Evolutionary conservation across 2,888 invertebrate species (phyloP).

Genomic region (Ametastegia equiseti): DNA sequence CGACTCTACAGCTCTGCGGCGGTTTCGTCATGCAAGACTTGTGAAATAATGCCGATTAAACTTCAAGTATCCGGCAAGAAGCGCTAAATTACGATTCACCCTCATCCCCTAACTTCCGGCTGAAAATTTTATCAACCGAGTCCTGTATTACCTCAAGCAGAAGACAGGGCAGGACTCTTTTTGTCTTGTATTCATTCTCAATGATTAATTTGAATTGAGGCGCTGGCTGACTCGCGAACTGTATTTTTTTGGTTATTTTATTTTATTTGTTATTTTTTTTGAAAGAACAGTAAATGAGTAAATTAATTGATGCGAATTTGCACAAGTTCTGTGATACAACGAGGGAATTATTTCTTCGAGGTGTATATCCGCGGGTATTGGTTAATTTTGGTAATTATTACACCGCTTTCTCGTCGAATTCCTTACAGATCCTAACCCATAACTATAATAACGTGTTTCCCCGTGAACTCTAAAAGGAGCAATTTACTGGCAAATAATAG

Average conservation of each 20-base stretch:
- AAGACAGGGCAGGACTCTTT: not conserved
- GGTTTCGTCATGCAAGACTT: not conserved
- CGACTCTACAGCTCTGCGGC: not conserved
- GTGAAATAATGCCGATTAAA: not conserved
- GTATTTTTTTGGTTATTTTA: no score
- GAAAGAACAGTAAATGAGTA: not conserved
- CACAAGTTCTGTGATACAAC: not conserved
- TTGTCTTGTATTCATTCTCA: not conserved
- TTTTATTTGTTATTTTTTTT: no score
- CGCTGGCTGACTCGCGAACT: no score
- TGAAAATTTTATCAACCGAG: not conserved
- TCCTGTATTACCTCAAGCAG: not conserved
- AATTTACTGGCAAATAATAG: not conserved
- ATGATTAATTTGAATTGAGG: no score
- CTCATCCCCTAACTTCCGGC: not conserved
- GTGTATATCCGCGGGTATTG: not conserved
- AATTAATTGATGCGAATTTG: not conserved
- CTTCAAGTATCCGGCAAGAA: not conserved
- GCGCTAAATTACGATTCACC: not conserved
- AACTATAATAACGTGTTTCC: no score
- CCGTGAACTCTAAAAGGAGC: not conserved
- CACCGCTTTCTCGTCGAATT: not conserved
- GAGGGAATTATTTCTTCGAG: not conserved
- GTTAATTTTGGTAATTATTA: not conserved
- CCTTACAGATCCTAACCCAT: not conserved